Evolutionary conservation across 2,797 vertebrate species (phyloP).

Genomic region (Parauchenoglanis punctatus): DNA sequence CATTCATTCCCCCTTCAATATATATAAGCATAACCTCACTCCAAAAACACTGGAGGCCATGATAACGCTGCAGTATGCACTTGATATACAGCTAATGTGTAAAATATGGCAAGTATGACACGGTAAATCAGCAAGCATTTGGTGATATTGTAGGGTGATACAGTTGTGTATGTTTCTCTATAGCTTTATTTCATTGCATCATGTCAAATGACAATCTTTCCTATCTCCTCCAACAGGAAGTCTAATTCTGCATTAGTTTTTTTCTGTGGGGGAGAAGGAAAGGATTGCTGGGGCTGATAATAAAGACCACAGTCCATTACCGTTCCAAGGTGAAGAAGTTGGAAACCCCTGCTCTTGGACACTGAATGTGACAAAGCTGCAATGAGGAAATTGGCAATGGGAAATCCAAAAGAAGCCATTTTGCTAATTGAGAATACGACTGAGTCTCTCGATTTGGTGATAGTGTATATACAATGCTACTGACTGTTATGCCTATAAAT

Average conservation of each 20-base stretch:
- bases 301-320: neutral
- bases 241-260: neutral
- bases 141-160: neutral
- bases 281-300: neutral
- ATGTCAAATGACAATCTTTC: neutral
- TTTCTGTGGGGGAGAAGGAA: neutral
- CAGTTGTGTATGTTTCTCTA: neutral
- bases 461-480: neutral
- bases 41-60: neutral
- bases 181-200: neutral
- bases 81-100: neutral
- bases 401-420: neutral
- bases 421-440: neutral
- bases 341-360: neutral
- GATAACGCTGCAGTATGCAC: neutral
- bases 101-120: neutral
- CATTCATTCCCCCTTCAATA: neutral
- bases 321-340: neutral
- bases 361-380: neutral
- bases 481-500: neutral
- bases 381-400: neutral
- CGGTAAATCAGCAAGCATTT: neutral
- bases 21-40: neutral
- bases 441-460: neutral
- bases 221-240: neutral